Base-by-base conservation (phyloP, 92 coral and sea anemone species). In the Umimayanthus chanpuru region DNA sequence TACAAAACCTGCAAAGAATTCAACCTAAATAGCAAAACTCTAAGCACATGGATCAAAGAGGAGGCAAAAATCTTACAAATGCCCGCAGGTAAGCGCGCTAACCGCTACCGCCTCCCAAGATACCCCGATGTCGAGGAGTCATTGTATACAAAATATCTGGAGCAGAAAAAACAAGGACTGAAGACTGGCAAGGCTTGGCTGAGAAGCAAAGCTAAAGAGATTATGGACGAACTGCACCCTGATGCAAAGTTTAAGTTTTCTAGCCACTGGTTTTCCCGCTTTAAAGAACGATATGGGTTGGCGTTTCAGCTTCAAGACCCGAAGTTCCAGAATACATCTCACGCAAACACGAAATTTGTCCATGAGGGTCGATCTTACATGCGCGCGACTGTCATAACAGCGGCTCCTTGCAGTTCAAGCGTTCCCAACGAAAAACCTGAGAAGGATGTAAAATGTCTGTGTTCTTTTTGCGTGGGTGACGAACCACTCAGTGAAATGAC, bases 11-110 rank as follows among this genome's bases (percentile, higher is more conserved):
- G 89, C 6, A 86, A 86, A 9, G 82, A 86, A 58, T 86, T 75
- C 39, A 86, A 86, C 12, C 71, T 86, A 21, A 77, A 86, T 20
- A 86, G 89, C 73, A 75, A 77, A 75, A 86, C 89, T 2, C 81
- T 86, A 14, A 74, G 81, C 68, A 75, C 81, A 55, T 86, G 89
- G 89, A 86, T 86, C 26, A 86, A 86, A 41, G 82, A 86, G n/a
- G 89, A 86, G 81, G 64, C 38, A 23, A 86, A 73, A 73, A 86
- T 86, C 64, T 26, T 36, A 20, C 50, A 75, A 39, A 75, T 86
- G 81, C 81, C 81, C 9, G 73, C 82, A 15, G 89, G 89, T 25
- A 86, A 86, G 18, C 81, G 81, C 11, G 89, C 89, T 3, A 77
- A 75, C 26, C 89, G 89, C 39, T 86, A 74, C 47, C 81, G 89